phyloP scores from a whole-genome alignment of 1,140 invertebrate genomes.

The Apocrypta bakeri region DNA sequence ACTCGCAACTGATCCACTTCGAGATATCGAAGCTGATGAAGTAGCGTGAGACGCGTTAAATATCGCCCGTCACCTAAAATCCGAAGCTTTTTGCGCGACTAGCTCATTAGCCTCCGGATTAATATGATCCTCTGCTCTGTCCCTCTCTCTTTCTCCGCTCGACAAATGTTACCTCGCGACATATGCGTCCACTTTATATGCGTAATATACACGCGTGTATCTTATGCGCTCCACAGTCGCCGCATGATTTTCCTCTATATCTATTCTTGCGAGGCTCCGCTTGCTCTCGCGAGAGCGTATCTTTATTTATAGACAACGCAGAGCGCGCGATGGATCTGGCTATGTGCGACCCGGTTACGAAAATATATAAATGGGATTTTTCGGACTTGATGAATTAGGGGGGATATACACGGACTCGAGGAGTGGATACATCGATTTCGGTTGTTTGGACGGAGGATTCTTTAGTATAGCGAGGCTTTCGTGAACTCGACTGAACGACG shows the following conservation, averaged over 20 bases:
- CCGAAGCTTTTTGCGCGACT: conserved; percentile 47
- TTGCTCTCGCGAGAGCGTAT: conserved; percentile 12
- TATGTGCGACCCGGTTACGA: conserved; percentile 44
- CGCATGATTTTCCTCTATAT: conserved; percentile 26
- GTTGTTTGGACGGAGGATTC: not conserved
- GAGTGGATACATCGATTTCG: not conserved
- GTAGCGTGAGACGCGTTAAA: conserved; percentile 66
- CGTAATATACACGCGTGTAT: not conserved
- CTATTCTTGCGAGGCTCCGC: conserved; percentile 4
- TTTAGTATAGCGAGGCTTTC: not conserved
- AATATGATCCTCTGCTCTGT: conserved; percentile 66
- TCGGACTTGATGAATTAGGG: conserved; percentile 16
- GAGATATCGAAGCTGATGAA: conserved; percentile 68
- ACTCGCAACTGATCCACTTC: conserved; percentile 13
- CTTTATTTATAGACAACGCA: conserved; percentile 54
- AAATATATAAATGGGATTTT: conserved; percentile 47
- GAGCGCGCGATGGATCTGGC: conserved; percentile 47
- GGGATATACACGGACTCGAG: not conserved
- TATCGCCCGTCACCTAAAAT: conserved; percentile 59
- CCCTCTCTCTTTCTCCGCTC: not conserved
- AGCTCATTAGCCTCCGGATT: conserved; percentile 71
- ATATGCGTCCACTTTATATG: conserved; percentile 52
- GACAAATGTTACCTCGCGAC: conserved; percentile 15
- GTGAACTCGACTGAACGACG: not conserved
- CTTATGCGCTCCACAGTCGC: not conserved